phyloP scores from a whole-genome alignment of 2,888 invertebrate species.

The Pristionchus japonicus region DNA sequence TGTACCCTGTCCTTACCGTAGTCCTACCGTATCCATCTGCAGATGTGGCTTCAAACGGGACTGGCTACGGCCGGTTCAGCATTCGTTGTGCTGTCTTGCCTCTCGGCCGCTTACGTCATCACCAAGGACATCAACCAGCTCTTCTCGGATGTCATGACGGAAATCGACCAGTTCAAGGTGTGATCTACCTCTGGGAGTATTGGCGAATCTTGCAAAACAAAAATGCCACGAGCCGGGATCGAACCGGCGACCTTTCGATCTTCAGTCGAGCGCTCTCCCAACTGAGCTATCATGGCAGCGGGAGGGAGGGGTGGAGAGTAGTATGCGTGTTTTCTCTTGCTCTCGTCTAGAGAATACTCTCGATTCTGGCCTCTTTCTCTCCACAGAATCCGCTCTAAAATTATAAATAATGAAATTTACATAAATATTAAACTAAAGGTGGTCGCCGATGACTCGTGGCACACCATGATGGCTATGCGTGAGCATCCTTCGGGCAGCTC shows the following conservation, averaged over 20 bases:
- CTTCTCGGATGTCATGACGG: constrained; percentile 47
- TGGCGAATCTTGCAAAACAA: background rate
- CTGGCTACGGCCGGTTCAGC: constrained; percentile 48
- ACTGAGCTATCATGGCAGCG: constrained; percentile 64
- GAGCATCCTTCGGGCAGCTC: constrained; percentile 33
- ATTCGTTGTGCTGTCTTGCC: constrained; percentile 48
- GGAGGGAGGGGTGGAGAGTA: background rate
- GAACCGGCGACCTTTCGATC: constrained; percentile 75
- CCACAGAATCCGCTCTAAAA: background rate
- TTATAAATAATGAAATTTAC: no score
- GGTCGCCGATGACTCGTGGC: constrained; percentile 53
- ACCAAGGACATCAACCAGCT: constrained; percentile 48
- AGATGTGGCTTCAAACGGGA: constrained; percentile 13
- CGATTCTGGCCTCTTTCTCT: background rate
- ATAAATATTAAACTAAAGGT: constrained; percentile 36
- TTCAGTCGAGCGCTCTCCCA: constrained; percentile 76
- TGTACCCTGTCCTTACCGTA: background rate
- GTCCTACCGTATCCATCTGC: background rate
- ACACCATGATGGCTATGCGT: constrained; percentile 49
- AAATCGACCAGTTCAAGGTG: constrained; percentile 47
- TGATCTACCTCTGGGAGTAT: background rate
- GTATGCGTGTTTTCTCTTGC: background rate
- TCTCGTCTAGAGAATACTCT: background rate
- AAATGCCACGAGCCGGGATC: constrained; percentile 74
- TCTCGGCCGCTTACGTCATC: constrained; percentile 47